These are phyloP conservation scores for Phenganax stokvisi DNA, from an alignment of 92 coral and sea anemone species.

Conservation along the genomic window DNA sequence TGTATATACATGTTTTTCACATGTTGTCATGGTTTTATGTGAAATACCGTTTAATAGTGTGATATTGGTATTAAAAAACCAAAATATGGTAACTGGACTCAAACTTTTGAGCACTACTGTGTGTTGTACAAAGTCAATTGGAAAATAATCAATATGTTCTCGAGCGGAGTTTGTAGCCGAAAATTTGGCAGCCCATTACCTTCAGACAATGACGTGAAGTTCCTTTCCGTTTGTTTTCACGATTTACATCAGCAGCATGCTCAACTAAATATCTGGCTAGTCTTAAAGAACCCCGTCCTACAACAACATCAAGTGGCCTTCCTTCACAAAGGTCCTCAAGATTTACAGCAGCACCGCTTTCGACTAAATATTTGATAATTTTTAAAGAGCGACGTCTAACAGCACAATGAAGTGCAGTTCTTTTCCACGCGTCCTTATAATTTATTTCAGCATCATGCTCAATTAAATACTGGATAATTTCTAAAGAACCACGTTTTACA, in stretches of 20 bases:
- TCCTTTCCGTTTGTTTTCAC: background rate
- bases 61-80: too few species aligned
- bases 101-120: too few species aligned
- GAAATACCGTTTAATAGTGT: too few species aligned
- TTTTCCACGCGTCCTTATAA: background rate
- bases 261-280: conserved; percentile 3
- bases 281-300: background rate
- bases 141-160: too few species aligned
- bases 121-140: too few species aligned
- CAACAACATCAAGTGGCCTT: background rate
- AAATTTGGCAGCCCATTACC: too few species aligned
- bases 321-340: conserved; percentile 14
- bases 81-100: too few species aligned
- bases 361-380: conserved; percentile 1
- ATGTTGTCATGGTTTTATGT: too few species aligned
- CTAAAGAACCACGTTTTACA: background rate
- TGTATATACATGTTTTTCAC: too few species aligned
- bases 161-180: too few species aligned
- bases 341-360: conserved; percentile 25
- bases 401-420: conserved; percentile 26
- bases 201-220: too few species aligned
- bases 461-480: background rate
- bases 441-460: conserved; percentile 21
- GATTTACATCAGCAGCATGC: background rate
- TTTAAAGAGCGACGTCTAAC: conserved; percentile 5